Evolutionary conservation across 1,140 invertebrate genomes (phyloP), one percentile per base, ranked within the genome.

Genomic region (Dysdera silvatica): DNA sequence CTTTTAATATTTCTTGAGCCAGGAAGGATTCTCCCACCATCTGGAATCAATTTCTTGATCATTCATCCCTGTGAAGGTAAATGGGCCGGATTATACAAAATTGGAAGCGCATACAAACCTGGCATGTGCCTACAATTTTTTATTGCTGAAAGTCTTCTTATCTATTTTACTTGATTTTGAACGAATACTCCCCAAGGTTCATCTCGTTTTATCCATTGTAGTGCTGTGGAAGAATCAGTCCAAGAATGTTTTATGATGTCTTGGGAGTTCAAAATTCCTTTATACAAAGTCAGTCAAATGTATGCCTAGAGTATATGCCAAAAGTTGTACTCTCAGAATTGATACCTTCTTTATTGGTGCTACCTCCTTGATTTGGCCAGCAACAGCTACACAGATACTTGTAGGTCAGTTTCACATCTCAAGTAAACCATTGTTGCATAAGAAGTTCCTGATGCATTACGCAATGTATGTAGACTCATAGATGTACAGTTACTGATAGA

Each of bases 81-180:
- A 24, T 52, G 28, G 24, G 49, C 29, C 12, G 49, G 49, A 33
- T 52, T 52, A n/a, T n/a, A n/a, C n/a, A n/a, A n/a, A n/a, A n/a
- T n/a, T n/a, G n/a, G n/a, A n/a, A n/a, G n/a, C n/a, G n/a, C n/a
- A 12, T 14, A 31, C 20, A 4, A 10, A n/a, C 29, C 26, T 4
- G 49, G 49, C 18, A 52, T 18, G 20, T 52, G 18, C 23, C 28
- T 10, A 14, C 49, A 52, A n/a, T n/a, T n/a, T 23, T 33, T n/a
- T 52, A n/a, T n/a, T 12, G 8, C 6, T 26, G 8, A 12, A 10
- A 49, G 31, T 24, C 10, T 33, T 18, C 10, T 14, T 6, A 32
- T 52, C n/a, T 52, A 23, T 33, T 4, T 31, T 14, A 32, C 49
- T 52, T 32, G 31, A 20, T 52, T 52, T 12, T 32, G 26, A 20